These are phyloP conservation scores for Sinocyclocheilus maitianheensis DNA, from an alignment of 2,113 vertebrate genomes.

Conservation along the genomic window DNA sequence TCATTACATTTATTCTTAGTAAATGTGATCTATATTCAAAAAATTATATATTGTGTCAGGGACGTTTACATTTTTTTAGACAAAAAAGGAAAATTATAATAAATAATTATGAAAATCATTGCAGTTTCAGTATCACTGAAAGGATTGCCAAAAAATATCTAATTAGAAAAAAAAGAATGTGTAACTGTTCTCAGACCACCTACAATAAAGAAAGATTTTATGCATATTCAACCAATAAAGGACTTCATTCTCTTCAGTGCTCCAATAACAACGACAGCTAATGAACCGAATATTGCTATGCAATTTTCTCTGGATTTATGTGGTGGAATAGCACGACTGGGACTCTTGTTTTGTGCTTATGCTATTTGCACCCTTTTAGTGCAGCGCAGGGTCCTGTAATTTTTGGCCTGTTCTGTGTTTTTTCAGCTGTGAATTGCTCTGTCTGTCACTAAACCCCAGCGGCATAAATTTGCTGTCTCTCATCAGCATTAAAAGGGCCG, in stretches of 20 bases:
- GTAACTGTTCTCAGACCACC: not conserved
- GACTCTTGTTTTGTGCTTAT: constrained; percentile 17
- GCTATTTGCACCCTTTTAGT: constrained; percentile 15
- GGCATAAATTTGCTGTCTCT: not conserved
- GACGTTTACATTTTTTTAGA: not conserved
- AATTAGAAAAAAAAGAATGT: not conserved
- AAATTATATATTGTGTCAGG: not conserved
- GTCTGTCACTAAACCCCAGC: constrained; percentile 7
- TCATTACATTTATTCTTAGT: not conserved
- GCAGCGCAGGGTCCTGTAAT: constrained; percentile 5
- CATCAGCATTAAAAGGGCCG: constrained; percentile 4
- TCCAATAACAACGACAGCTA: constrained; percentile 20
- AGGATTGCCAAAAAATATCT: not conserved
- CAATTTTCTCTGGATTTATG: constrained; percentile 32
- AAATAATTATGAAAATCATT: not conserved
- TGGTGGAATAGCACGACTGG: not conserved
- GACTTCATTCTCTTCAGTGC: not conserved
- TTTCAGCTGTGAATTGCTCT: constrained; percentile 14
- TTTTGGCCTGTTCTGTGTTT: constrained; percentile 27
- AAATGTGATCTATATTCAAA: not conserved
- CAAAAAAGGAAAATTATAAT: not conserved
- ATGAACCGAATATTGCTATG: constrained; percentile 11
- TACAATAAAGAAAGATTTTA: constrained; percentile 1
- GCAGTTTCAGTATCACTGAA: not conserved
- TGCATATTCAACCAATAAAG: not conserved